A percentile compares a stretch with the other conserved stretches of the same genome.
Conservation (phyloP, 2,113 vertebrate species). For the Seriola dumerili region DNA sequence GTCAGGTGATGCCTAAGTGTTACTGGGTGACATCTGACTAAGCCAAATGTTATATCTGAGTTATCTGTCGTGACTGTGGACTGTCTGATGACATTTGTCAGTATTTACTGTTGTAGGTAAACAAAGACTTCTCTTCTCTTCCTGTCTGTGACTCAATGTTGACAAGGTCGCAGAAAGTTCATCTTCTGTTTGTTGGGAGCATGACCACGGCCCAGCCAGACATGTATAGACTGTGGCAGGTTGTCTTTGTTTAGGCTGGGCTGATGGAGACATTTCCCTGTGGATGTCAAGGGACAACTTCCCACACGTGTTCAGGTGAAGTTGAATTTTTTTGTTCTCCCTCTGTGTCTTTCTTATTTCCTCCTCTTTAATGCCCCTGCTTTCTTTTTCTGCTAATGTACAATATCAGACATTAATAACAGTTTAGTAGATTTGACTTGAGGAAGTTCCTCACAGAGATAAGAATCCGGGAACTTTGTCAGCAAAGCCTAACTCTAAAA, state of each 20-base stretch:
- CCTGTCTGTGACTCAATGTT: constrained; percentile 47
- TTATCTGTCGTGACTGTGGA: constrained; percentile 66
- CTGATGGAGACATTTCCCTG: constrained; percentile 51
- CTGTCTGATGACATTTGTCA: constrained; percentile 76
- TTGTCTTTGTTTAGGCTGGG: constrained; percentile 56
- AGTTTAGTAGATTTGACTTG: not conserved
- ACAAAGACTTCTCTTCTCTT: constrained; percentile 54
- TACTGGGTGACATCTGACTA: constrained; percentile 60
- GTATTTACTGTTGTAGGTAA: constrained; percentile 61
- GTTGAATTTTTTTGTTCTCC: constrained; percentile 13
- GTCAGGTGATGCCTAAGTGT: constrained; percentile 61
- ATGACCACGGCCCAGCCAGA: constrained; percentile 41
- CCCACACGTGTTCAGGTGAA: constrained; percentile 39
- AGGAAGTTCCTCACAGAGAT: constrained; percentile 17
- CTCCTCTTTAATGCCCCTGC: not conserved
- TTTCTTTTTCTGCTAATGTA: constrained; percentile 12
- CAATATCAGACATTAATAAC: constrained; percentile 12
- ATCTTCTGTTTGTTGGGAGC: constrained; percentile 59
- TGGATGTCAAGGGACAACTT: constrained; percentile 61
- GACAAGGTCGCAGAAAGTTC: constrained; percentile 69
- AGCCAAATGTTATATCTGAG: constrained; percentile 33
- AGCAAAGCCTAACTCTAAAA: not conserved
- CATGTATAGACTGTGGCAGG: constrained; percentile 59
- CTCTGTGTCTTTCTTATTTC: constrained; percentile 36
- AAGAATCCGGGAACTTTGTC: constrained; percentile 11